Percentiles rank a stretch among this genome's conserved stretches.
These are phyloP conservation scores for Nasonia giraulti DNA, from an alignment of 1,140 invertebrate species.

Conservation along the genomic window DNA sequence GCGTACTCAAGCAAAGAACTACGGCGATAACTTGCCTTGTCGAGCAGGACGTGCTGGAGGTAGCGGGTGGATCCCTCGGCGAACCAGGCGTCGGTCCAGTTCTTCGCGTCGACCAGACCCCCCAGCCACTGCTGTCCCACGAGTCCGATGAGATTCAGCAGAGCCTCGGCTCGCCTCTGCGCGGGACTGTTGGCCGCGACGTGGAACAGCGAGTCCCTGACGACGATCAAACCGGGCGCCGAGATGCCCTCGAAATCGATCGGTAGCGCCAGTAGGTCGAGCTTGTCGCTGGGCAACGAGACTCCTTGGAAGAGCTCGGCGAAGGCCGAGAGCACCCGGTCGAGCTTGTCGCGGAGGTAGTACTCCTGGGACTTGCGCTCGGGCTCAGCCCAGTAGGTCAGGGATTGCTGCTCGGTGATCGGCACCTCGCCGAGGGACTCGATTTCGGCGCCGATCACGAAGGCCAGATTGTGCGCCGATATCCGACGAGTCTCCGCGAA, in stretches of 20 bases:
- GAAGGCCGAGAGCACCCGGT: constrained; percentile 74
- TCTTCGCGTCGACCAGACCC: constrained; percentile 70
- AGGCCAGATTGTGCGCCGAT: constrained; percentile 37
- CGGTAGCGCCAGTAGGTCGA: constrained; percentile 81
- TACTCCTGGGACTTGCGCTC: constrained; percentile 64
- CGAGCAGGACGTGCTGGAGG: constrained; percentile 61
- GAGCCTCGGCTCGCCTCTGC: constrained; percentile 54
- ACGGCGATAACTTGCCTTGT: constrained; percentile 61
- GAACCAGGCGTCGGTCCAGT: constrained; percentile 69
- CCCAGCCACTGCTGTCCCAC: constrained; percentile 72
- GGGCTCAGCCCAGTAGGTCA: constrained; percentile 1
- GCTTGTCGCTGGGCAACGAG: constrained; percentile 74
- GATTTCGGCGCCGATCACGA: constrained; percentile 19
- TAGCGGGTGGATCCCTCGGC: constrained; percentile 67
- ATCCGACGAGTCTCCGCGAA: constrained; percentile 13
- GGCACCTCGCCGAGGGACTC: constrained; percentile 16
- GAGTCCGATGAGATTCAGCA: constrained; percentile 57
- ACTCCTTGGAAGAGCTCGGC: constrained; percentile 77
- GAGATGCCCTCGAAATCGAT: constrained; percentile 74
- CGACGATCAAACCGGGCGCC: constrained; percentile 73
- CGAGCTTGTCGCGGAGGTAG: constrained; percentile 76
- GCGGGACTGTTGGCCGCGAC: constrained; percentile 58
- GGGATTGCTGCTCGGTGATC: neutral
- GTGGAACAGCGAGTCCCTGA: constrained; percentile 64
- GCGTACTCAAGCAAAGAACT: neutral